Conservation (phyloP, 2,888 invertebrate genomes). For the Eilema sororculum region DNA sequence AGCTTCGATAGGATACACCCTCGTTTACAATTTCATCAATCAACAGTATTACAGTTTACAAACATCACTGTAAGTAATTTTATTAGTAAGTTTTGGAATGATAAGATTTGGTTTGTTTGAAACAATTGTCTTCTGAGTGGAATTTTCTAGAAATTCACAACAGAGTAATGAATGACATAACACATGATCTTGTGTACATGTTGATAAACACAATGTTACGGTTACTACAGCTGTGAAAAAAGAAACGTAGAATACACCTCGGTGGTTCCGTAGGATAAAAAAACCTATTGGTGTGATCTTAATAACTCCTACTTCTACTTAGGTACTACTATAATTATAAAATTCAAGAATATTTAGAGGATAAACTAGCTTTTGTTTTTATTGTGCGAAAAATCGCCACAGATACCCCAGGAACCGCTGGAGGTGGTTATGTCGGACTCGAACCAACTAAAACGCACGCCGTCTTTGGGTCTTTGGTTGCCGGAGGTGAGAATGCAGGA, state of each 20-base stretch:
- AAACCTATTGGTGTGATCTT: not conserved
- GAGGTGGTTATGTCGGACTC: too few species aligned
- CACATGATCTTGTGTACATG: conserved; percentile 6
- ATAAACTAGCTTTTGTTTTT: too few species aligned
- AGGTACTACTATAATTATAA: too few species aligned
- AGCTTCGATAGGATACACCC: not conserved
- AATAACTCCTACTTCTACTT: too few species aligned
- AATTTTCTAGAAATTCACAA: conserved; percentile 23
- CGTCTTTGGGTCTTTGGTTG: too few species aligned
- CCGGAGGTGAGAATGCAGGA: too few species aligned
- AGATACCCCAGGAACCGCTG: too few species aligned
- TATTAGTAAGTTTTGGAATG: conserved; percentile 48
- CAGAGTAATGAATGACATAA: conserved; percentile 18
- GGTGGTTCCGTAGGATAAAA: not conserved
- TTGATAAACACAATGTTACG: conserved; percentile 9
- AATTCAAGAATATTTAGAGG: too few species aligned
- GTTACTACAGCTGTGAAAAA: not conserved
- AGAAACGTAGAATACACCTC: not conserved
- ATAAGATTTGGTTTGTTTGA: conserved; percentile 40
- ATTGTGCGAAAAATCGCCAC: too few species aligned
- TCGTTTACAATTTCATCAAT: conserved; percentile 8
- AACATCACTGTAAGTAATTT: conserved; percentile 39
- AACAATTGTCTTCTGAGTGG: conserved; percentile 40
- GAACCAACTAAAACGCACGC: too few species aligned
- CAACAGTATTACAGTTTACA: conserved; percentile 14